These are phyloP conservation scores for Coryphaenoides rupestris DNA, from an alignment of 2,113 vertebrate species.

Conservation along the genomic window DNA sequence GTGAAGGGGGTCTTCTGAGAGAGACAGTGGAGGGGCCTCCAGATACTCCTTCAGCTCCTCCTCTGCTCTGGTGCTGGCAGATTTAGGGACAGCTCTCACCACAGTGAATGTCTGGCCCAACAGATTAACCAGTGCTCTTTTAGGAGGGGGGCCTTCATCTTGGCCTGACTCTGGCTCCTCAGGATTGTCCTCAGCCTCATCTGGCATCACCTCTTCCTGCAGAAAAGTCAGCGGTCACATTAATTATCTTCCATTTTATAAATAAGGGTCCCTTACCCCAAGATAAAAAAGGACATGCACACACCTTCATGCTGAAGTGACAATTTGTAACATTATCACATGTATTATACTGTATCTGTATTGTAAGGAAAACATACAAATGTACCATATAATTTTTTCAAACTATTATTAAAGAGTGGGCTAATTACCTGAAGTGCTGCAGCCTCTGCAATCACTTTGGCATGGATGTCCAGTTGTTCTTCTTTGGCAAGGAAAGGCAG, in stretches of 20 bases:
- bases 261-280: too few species aligned
- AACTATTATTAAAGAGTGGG: too few species aligned
- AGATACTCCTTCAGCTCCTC: constrained; percentile 20
- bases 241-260: too few species aligned
- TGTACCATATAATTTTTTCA: too few species aligned
- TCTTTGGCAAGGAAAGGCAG: neutral
- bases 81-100: constrained; percentile 8
- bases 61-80: constrained; percentile 16
- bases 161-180: neutral
- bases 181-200: neutral
- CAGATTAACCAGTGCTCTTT: neutral
- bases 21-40: constrained; percentile 2
- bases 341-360: too few species aligned
- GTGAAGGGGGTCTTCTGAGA: constrained; percentile 2
- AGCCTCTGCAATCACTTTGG: neutral
- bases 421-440: neutral
- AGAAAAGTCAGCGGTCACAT: neutral
- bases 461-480: neutral
- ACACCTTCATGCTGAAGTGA: too few species aligned
- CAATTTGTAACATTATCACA: too few species aligned
- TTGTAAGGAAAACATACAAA: too few species aligned
- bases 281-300: too few species aligned
- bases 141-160: neutral
- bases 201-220: neutral
- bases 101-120: neutral